Percentiles rank a stretch among this genome's conserved stretches.
Conservation (phyloP, 1,140 invertebrate species). For the Macrobrachium rosenbergii region DNA sequence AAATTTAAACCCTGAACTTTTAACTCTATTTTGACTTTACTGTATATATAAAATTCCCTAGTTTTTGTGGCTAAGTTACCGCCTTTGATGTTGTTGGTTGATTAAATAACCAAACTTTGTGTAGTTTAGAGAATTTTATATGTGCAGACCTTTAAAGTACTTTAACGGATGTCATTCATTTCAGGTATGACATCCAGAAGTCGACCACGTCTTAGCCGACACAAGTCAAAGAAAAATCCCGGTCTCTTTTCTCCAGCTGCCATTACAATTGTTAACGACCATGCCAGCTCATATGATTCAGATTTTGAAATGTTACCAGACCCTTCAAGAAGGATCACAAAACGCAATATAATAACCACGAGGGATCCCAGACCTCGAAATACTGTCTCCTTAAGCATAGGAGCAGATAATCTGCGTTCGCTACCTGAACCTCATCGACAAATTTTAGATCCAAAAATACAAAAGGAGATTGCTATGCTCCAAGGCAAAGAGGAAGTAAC, state of each 20-base stretch:
- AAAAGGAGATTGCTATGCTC: conserved; percentile 55
- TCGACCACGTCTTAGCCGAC: conserved; percentile 25
- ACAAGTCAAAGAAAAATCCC: conserved; percentile 20
- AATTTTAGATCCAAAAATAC: conserved; percentile 53
- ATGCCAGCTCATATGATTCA: conserved; percentile 25
- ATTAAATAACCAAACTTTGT: too few species aligned
- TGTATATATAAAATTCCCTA: too few species aligned
- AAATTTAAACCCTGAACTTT: too few species aligned
- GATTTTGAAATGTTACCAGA: background rate
- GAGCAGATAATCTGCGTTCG: conserved; percentile 19
- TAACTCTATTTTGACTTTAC: too few species aligned
- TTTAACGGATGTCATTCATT: background rate
- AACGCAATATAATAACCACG: conserved; percentile 38
- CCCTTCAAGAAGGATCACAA: conserved; percentile 22
- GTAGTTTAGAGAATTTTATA: too few species aligned
- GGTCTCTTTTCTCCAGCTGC: conserved; percentile 21
- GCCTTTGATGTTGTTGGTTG: too few species aligned
- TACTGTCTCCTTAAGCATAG: background rate
- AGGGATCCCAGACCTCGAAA: conserved; percentile 31
- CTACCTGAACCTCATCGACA: conserved; percentile 42
- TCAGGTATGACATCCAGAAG: conserved; percentile 20
- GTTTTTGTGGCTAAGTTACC: too few species aligned
- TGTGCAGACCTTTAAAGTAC: too few species aligned
- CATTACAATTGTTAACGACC: conserved; percentile 52
- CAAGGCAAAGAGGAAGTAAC: conserved; percentile 47